Conservation (phyloP, 2,888 invertebrate genomes). For the Autographa pulchrina region DNA sequence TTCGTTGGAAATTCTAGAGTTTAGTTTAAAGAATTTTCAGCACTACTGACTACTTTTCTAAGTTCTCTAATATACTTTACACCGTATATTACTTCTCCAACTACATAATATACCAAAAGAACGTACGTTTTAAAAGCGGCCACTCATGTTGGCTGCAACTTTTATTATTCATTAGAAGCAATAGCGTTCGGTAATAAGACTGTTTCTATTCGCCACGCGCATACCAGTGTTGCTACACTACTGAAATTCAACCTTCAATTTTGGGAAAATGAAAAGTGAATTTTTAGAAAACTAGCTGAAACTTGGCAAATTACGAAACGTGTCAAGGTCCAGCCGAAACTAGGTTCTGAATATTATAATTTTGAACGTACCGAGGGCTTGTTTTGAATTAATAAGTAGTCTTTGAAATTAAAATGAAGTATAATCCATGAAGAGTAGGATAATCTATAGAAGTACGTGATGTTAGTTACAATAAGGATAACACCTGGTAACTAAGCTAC, state of each 20-base stretch:
- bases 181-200: conserved; percentile 60
- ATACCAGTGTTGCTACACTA: conserved; percentile 37
- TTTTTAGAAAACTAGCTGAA: conserved; percentile 4
- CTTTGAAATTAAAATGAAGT: conserved; percentile 1
- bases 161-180: conserved; percentile 63
- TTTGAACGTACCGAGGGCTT: not conserved
- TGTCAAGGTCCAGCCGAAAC: not conserved
- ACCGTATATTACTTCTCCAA: conserved; percentile 21
- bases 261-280: conserved; percentile 10
- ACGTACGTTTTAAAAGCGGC: conserved; percentile 34
- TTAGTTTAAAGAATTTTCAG: not conserved
- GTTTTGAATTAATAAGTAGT: not conserved
- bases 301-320: not conserved
- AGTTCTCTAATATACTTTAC: conserved; percentile 12
- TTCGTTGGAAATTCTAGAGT: too few relatives aligned
- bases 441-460: not conserved
- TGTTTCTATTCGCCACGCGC: conserved; percentile 58
- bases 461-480: not conserved
- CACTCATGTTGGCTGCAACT: conserved; percentile 53
- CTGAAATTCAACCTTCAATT: conserved; percentile 11
- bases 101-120: conserved; percentile 45
- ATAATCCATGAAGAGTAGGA: not conserved
- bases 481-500: not conserved
- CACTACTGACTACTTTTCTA: conserved; percentile 4
- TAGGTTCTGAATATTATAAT: not conserved